Percentiles rank a stretch among this genome's conserved stretches.
Conservation (phyloP, 2,113 vertebrate genomes). For the Toxotes jaculatrix region DNA sequence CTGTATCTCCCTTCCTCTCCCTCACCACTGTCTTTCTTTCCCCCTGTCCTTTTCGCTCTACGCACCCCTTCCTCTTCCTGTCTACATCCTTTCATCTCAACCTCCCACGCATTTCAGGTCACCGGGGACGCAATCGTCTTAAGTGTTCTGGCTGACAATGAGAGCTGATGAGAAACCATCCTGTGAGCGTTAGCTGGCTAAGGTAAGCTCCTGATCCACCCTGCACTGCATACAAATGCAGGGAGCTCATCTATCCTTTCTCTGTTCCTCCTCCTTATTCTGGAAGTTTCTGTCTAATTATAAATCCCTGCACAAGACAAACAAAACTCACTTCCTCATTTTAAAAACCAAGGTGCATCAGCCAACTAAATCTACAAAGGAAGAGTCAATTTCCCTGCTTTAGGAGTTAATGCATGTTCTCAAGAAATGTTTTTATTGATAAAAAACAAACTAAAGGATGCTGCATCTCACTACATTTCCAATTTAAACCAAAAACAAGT, state of each 20-base stretch:
- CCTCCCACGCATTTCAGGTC: conserved; percentile 75
- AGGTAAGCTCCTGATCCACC: conserved; percentile 55
- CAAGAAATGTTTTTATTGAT: background rate
- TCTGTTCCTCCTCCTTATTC: background rate
- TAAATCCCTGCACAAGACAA: conserved; percentile 23
- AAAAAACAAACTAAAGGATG: background rate
- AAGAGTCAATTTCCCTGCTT: background rate
- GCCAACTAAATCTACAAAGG: background rate
- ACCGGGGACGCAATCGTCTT: conserved; percentile 78
- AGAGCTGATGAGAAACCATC: conserved; percentile 74
- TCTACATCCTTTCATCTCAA: conserved; percentile 67
- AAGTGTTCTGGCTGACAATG: conserved; percentile 82
- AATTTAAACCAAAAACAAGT: conserved; percentile 1
- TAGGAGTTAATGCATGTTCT: background rate
- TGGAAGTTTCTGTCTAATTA: conserved; percentile 27
- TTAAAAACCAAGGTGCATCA: conserved; percentile 2
- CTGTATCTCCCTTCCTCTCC: conserved; percentile 3
- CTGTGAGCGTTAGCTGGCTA: conserved; percentile 61
- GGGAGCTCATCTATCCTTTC: conserved; percentile 30
- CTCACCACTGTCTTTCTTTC: conserved; percentile 22
- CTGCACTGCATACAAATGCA: conserved; percentile 67
- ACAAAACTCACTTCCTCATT: conserved; percentile 6
- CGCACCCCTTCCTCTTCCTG: conserved; percentile 29
- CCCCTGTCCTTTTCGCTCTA: conserved; percentile 22
- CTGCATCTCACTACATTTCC: background rate